Evolutionary conservation across 2,113 vertebrate genomes (phyloP).

Genomic region (Dermatemys mawii): DNA sequence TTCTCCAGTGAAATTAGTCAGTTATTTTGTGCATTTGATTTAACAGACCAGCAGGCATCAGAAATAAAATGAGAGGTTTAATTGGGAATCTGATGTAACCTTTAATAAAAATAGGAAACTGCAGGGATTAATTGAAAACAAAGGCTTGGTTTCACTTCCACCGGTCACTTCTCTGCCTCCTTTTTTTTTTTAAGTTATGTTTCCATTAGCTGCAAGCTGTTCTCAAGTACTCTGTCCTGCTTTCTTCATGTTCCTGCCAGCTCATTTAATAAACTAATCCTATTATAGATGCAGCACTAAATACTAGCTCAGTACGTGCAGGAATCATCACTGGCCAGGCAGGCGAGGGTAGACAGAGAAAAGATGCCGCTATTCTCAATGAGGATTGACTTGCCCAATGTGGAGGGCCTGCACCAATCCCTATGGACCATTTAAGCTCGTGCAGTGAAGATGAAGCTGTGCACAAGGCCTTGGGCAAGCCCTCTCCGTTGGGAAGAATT

Average conservation of each 20-base stretch:
- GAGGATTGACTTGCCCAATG: neutral
- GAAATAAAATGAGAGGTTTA: neutral
- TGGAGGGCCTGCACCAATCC: neutral
- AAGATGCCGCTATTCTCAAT: neutral
- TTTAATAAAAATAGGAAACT: conserved; percentile 15
- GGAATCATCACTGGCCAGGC: neutral
- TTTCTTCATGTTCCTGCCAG: neutral
- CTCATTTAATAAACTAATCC: neutral
- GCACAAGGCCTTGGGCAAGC: neutral
- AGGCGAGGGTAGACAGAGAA: neutral
- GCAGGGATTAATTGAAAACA: neutral
- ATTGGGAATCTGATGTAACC: neutral
- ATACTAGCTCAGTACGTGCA: neutral
- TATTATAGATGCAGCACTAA: neutral
- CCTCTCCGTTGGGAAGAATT: neutral
- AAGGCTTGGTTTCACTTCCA: neutral
- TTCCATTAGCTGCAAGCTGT: conserved; percentile 1
- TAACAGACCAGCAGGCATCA: neutral
- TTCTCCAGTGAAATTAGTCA: neutral
- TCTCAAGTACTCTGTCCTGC: neutral
- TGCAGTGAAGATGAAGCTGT: neutral
- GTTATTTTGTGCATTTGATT: neutral
- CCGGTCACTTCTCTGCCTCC: neutral
- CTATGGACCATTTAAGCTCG: neutral
- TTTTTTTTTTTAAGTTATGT: neutral